Percentiles rank a stretch among this genome's conserved stretches.
Conservation (phyloP, 2,113 vertebrate genomes). For the Patagioenas fasciata region DNA sequence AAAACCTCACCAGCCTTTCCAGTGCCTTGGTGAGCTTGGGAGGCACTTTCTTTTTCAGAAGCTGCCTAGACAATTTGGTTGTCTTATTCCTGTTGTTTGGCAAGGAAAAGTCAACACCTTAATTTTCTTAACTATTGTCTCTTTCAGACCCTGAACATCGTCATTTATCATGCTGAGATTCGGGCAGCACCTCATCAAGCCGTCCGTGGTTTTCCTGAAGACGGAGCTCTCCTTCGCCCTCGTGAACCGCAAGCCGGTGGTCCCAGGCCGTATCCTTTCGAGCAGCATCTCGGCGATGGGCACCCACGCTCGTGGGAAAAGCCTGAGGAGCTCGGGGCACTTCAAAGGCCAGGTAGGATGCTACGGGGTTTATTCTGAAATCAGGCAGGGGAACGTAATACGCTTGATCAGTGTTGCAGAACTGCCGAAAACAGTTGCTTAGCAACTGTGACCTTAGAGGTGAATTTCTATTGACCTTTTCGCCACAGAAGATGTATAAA, state of each 20-base stretch:
- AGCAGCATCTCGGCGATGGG: neutral
- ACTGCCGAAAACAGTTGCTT: slow-evolving; percentile 78
- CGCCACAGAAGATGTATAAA: slow-evolving; percentile 66
- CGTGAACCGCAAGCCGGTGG: slow-evolving; percentile 87
- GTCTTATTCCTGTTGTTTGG: neutral
- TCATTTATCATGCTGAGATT: slow-evolving; percentile 77
- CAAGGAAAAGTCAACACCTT: neutral
- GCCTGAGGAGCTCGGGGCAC: rapidly evolving
- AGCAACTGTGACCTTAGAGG: slow-evolving; percentile 81
- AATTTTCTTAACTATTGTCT: neutral
- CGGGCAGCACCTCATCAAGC: slow-evolving; percentile 86
- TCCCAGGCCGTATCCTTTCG: slow-evolving; percentile 89
- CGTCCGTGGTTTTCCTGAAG: slow-evolving; percentile 82
- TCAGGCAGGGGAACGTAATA: slow-evolving; percentile 54
- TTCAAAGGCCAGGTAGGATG: slow-evolving; percentile 71
- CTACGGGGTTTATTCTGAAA: slow-evolving; percentile 48
- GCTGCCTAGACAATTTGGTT: rapidly evolving
- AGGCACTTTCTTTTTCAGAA: neutral
- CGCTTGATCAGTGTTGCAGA: slow-evolving; percentile 71
- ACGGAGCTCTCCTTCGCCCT: slow-evolving; percentile 87
- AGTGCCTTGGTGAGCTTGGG: neutral
- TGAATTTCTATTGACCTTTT: slow-evolving; percentile 78
- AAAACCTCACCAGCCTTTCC: neutral
- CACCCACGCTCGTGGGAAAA: rapidly evolving
- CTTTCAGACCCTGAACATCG: slow-evolving; percentile 38